phyloP scores from a whole-genome alignment of 2,888 invertebrate genomes.

The Dynastes hyllus region DNA sequence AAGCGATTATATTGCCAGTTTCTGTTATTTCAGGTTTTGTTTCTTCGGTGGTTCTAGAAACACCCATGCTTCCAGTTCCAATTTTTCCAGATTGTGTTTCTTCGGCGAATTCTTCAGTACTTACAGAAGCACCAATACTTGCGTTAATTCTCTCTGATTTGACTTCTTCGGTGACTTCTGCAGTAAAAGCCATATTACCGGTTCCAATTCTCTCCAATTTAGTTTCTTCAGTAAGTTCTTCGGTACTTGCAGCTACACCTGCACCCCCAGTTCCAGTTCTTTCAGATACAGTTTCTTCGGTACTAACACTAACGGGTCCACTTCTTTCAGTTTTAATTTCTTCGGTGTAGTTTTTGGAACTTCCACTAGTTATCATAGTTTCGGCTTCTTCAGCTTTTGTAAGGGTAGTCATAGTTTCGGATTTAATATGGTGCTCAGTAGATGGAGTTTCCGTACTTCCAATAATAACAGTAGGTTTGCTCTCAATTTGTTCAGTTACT shows the following conservation, averaged over 20 bases:
- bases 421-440: not conserved
- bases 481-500: not conserved
- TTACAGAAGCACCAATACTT: not conserved
- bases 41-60: not conserved
- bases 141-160: too few relatives aligned
- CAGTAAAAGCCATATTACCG: not conserved
- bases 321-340: not conserved
- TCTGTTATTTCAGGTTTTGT: not conserved
- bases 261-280: not conserved
- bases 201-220: not conserved
- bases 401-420: not conserved
- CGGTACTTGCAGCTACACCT: not conserved
- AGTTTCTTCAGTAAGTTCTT: slow-evolving; percentile 21
- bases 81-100: not conserved
- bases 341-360: not conserved
- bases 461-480: not conserved
- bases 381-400: not conserved
- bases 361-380: not conserved
- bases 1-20: not conserved
- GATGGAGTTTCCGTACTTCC: not conserved
- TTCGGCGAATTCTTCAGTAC: not conserved
- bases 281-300: not conserved
- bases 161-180: slow-evolving; percentile 8
- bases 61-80: not conserved
- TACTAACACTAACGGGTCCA: not conserved